phyloP scores from a whole-genome alignment of 2,113 vertebrate species.

The Notarius lentiginosus region DNA sequence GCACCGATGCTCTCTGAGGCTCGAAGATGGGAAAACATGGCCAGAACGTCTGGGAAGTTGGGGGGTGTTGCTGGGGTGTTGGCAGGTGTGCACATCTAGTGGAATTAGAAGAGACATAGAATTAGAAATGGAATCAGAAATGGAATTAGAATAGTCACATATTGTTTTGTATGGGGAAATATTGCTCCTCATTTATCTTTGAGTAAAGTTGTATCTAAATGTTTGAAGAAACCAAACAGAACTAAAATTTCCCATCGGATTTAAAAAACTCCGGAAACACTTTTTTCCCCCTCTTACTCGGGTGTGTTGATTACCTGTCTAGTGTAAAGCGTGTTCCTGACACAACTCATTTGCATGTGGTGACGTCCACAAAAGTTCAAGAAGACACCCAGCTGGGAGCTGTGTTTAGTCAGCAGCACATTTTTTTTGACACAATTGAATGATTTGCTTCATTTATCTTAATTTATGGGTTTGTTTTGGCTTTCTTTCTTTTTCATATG shows the following conservation, averaged over 20 bases:
- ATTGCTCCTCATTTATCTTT: neutral
- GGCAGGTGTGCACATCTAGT: conserved; percentile 85
- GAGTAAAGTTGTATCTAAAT: neutral
- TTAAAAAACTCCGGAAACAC: neutral
- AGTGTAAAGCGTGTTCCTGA: neutral
- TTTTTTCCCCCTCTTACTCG: neutral
- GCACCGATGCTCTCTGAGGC: conserved; percentile 75
- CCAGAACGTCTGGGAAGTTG: conserved; percentile 83
- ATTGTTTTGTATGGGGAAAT: neutral
- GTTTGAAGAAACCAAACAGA: neutral
- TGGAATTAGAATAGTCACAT: neutral
- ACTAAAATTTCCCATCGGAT: neutral
- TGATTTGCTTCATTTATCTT: neutral
- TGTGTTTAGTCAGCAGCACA: neutral
- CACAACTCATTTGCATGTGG: neutral
- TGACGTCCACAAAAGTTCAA: neutral
- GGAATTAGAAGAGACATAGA: conserved; percentile 2
- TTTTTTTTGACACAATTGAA: neutral
- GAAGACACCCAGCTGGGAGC: neutral
- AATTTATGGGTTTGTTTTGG: neutral
- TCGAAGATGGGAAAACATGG: conserved; percentile 86
- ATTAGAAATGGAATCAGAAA: neutral
- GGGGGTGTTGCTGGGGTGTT: conserved; percentile 86
- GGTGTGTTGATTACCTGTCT: neutral
- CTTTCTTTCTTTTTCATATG: neutral